Percentiles rank a stretch among this genome's conserved stretches.
Conservation (phyloP, 2,797 vertebrate species). For the Semaprochilodus insignis region DNA sequence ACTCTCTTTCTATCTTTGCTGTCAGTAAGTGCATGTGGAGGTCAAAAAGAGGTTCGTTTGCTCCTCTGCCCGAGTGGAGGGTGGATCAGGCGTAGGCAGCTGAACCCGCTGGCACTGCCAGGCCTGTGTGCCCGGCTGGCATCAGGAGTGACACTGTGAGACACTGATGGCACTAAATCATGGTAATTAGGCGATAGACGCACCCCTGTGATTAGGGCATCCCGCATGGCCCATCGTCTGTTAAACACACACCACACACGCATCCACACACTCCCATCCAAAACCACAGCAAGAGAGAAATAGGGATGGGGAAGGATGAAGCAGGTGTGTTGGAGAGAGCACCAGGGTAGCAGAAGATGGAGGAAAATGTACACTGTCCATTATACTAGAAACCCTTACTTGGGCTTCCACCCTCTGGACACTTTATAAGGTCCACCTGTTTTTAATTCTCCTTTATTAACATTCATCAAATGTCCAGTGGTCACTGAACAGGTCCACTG, state of each 20-base stretch:
- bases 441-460: neutral
- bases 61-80: constrained; percentile 11
- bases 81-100: constrained; percentile 46
- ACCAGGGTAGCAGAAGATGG: constrained; percentile 17
- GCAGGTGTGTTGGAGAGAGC: neutral
- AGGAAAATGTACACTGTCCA: neutral
- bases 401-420: neutral
- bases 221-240: constrained; percentile 46
- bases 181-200: constrained; percentile 61
- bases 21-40: neutral
- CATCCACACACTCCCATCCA: constrained; percentile 31
- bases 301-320: constrained; percentile 47
- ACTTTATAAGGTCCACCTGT: neutral
- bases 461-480: neutral
- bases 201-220: constrained; percentile 61
- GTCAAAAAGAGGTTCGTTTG: constrained; percentile 4
- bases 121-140: constrained; percentile 49
- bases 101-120: constrained; percentile 42
- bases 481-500: no score
- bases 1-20: neutral
- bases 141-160: constrained; percentile 55
- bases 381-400: neutral
- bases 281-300: constrained; percentile 15
- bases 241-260: constrained; percentile 46
- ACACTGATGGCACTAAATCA: constrained; percentile 62